Evolutionary conservation across 2,113 vertebrate species (phyloP).

Genomic region (Heterocephalus glaber): DNA sequence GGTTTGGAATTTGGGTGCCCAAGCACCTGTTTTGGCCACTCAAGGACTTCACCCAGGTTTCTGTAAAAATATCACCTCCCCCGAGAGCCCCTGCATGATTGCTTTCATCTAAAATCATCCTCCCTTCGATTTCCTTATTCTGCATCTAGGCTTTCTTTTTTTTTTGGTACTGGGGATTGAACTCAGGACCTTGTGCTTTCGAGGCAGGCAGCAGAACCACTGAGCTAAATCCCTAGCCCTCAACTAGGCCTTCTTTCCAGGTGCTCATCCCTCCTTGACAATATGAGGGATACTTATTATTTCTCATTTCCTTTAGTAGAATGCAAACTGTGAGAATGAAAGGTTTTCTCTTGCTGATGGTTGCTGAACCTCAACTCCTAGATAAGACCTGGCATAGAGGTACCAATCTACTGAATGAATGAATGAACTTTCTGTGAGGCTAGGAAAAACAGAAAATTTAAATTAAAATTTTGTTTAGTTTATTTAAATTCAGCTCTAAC

Average conservation of each 20-base stretch:
- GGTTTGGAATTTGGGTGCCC: not conserved
- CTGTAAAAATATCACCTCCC: not conserved
- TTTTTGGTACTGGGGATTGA: too few species aligned
- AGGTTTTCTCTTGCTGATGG: not conserved
- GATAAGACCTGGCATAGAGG: too few species aligned
- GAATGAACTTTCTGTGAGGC: not conserved
- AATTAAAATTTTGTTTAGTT: not conserved
- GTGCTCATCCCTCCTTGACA: not conserved
- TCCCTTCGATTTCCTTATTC: too few species aligned
- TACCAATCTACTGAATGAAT: not conserved
- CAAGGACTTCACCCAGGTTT: not conserved
- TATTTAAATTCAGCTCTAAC: not conserved
- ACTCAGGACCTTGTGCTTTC: too few species aligned
- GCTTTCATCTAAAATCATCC: not conserved
- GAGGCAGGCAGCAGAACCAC: too few species aligned
- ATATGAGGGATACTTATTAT: not conserved
- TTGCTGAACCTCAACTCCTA: accelerated
- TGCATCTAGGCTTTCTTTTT: not conserved
- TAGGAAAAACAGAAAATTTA: not conserved
- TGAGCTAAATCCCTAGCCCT: too few species aligned
- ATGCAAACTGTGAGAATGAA: not conserved
- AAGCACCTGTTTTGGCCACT: not conserved
- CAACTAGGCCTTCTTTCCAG: too few species aligned
- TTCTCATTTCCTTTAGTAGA: not conserved
- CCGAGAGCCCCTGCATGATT: not conserved